These are phyloP conservation scores for Drosophila ercepeae DNA, from an alignment of 1,140 invertebrate genomes.

Conservation along the genomic window DNA sequence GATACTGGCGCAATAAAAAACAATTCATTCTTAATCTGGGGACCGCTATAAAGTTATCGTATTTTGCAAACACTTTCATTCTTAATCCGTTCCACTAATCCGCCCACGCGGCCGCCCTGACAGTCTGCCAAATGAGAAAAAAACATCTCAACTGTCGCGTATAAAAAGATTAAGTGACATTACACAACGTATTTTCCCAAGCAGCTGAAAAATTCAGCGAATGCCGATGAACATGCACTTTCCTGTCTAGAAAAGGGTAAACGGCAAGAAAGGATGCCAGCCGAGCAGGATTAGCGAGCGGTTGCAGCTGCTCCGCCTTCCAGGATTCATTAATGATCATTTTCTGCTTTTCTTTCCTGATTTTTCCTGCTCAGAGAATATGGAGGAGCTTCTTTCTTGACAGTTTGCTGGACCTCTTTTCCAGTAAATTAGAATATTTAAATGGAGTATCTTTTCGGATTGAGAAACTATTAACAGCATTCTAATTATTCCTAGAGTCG, in stretches of 20 bases:
- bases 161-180: conserved; percentile 74
- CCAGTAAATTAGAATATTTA: too few relatives aligned
- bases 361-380: too few relatives aligned
- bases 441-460: too few relatives aligned
- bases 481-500: too few relatives aligned
- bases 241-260: conserved; percentile 30
- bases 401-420: too few relatives aligned
- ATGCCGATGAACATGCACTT: conserved; percentile 28
- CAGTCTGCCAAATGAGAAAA: conserved; percentile 33
- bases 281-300: conserved; percentile 16
- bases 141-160: conserved; percentile 21
- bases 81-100: conserved; percentile 76
- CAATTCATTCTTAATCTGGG: conserved; percentile 78
- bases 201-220: conserved; percentile 53
- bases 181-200: conserved; percentile 71
- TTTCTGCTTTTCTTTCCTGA: too few relatives aligned
- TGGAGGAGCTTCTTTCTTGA: too few relatives aligned
- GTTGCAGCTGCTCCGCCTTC: conserved; percentile 28
- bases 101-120: conserved; percentile 19
- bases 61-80: conserved; percentile 80
- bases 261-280: conserved; percentile 20
- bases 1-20: conserved; percentile 64
- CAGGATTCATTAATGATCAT: conserved; percentile 43
- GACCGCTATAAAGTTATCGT: conserved; percentile 52
- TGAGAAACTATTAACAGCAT: too few relatives aligned